Conservation (phyloP, 37 sponge, comb jelly and placozoan species). For the Axinella damicornis region DNA sequence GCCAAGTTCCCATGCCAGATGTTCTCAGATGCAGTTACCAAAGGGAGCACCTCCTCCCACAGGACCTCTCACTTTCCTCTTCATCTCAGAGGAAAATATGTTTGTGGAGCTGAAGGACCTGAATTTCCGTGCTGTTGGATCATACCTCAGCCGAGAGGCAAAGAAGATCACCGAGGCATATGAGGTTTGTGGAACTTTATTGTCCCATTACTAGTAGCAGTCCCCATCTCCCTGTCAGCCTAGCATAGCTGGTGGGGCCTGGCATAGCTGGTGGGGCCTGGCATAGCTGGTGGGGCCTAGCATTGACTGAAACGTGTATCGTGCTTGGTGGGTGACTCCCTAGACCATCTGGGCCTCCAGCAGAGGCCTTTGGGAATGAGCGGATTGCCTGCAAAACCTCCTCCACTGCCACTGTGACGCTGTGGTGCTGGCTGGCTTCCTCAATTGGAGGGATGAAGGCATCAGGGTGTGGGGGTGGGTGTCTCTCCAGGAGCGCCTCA, state of each 20-base stretch:
- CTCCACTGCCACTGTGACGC: too few relatives aligned
- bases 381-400: too few relatives aligned
- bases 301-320: background rate
- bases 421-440: too few relatives aligned
- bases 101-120: constrained; percentile 86
- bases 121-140: constrained; percentile 88
- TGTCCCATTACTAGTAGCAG: too few relatives aligned
- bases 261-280: too few relatives aligned
- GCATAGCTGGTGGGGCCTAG: too few relatives aligned
- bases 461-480: constrained; percentile 9
- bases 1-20: constrained; percentile 76
- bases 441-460: constrained; percentile 18
- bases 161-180: constrained; percentile 86
- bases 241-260: too few relatives aligned
- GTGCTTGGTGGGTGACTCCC: too few relatives aligned
- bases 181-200: constrained; percentile 37
- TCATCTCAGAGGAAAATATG: constrained; percentile 83
- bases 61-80: constrained; percentile 43
- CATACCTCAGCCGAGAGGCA: constrained; percentile 80
- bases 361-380: too few relatives aligned
- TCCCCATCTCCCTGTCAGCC: too few relatives aligned
- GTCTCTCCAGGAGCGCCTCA: background rate
- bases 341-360: too few relatives aligned
- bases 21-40: constrained; percentile 70
- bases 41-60: constrained; percentile 42